phyloP scores from a whole-genome alignment of 2,888 invertebrate genomes.

The Stegophylla sp. region DNA sequence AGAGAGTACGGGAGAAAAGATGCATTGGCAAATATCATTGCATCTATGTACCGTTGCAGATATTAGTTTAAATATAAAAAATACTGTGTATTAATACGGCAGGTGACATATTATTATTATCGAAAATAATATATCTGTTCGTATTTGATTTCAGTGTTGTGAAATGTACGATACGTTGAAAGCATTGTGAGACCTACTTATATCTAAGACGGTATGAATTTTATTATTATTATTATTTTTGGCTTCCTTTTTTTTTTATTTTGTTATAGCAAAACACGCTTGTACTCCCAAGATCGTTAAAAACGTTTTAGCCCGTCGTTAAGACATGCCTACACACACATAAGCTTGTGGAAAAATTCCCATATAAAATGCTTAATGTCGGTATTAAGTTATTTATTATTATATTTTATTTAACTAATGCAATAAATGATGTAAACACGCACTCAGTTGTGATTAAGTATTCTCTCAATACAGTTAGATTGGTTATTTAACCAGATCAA shows the following conservation, averaged over 20 bases:
- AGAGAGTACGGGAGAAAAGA: too few relatives aligned
- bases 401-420: too few relatives aligned
- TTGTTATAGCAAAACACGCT: background rate
- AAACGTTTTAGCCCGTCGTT: background rate
- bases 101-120: slow-evolving; percentile 31
- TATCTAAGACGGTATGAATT: background rate
- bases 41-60: slow-evolving; percentile 1
- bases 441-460: too few relatives aligned
- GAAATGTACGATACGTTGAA: slow-evolving; percentile 16
- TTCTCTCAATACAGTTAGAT: too few relatives aligned
- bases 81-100: slow-evolving; percentile 2
- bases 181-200: slow-evolving; percentile 5
- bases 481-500: background rate
- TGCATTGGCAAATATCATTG: background rate
- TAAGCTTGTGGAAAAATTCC: background rate
- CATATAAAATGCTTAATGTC: background rate
- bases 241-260: background rate
- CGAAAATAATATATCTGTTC: slow-evolving; percentile 29
- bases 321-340: background rate
- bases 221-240: background rate
- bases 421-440: too few relatives aligned
- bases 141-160: slow-evolving; percentile 1
- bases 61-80: slow-evolving; percentile 13
- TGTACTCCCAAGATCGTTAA: background rate
- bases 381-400: background rate